Evolutionary conservation across 2,113 vertebrate genomes (phyloP).

Genomic region (Hydropotes inermis): DNA sequence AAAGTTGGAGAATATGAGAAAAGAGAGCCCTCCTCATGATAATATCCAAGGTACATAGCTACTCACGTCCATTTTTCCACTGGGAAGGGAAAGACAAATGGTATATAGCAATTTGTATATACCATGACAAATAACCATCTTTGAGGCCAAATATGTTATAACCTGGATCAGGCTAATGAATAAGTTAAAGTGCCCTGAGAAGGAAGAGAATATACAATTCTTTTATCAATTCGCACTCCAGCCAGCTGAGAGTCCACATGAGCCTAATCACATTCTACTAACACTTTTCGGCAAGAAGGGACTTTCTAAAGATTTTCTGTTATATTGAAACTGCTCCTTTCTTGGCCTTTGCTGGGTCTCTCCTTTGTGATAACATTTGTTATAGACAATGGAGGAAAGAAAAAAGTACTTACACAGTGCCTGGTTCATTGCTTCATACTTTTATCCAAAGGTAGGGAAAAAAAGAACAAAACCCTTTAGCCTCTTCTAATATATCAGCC

Average conservation of each 20-base stretch:
- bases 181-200: background rate
- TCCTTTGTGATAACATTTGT: conserved; percentile 25
- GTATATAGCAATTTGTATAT: background rate
- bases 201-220: background rate
- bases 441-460: conserved; percentile 65
- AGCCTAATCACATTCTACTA: conserved; percentile 68
- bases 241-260: background rate
- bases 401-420: conserved; percentile 73
- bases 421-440: conserved; percentile 73
- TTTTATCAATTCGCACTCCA: background rate
- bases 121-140: background rate
- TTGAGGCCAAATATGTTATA: background rate
- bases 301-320: conserved; percentile 36
- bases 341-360: conserved; percentile 16
- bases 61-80: background rate
- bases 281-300: conserved; percentile 49
- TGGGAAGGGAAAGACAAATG: background rate
- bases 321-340: conserved; percentile 21
- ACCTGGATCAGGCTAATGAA: background rate
- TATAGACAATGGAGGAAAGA: conserved; percentile 68
- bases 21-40: background rate
- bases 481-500: conserved; percentile 70
- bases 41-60: background rate
- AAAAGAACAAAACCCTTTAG: conserved; percentile 74
- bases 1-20: background rate